phyloP scores from a whole-genome alignment of 1,140 invertebrate genomes.

The Myzus persicae region DNA sequence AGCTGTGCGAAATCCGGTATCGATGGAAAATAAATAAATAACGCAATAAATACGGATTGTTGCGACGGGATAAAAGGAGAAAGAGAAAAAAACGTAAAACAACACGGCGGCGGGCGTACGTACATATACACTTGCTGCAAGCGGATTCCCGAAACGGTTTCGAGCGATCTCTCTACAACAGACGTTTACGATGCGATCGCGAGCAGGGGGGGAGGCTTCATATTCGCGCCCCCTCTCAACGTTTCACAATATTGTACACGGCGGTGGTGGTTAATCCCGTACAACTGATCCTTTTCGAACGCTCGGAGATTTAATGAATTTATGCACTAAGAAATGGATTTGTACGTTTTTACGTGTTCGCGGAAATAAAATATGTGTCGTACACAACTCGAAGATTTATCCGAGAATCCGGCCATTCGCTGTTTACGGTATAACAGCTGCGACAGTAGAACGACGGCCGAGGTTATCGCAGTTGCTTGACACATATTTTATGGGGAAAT shows the following conservation, averaged over 20 bases:
- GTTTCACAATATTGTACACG: background rate
- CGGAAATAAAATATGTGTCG: too few relatives aligned
- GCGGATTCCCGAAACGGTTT: background rate
- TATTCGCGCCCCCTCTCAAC: background rate
- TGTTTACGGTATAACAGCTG: too few relatives aligned
- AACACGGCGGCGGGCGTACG: background rate
- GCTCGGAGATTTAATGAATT: background rate
- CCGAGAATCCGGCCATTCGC: background rate
- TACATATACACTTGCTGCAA: background rate
- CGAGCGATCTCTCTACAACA: background rate
- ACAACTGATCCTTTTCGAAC: background rate
- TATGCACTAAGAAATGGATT: background rate
- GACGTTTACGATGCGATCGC: background rate
- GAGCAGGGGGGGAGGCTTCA: background rate
- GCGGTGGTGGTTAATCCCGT: background rate
- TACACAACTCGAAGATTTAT: background rate
- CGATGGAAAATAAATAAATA: background rate
- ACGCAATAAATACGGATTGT: slow-evolving; percentile 16
- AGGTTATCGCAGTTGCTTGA: too few relatives aligned
- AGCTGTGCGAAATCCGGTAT: background rate
- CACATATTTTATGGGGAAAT: too few relatives aligned
- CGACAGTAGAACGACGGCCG: too few relatives aligned
- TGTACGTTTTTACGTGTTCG: background rate
- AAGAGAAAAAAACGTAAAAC: background rate
- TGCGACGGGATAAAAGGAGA: background rate